Evolutionary conservation across 2,113 vertebrate genomes (phyloP).

Genomic region (Sinosuthora webbiana): DNA sequence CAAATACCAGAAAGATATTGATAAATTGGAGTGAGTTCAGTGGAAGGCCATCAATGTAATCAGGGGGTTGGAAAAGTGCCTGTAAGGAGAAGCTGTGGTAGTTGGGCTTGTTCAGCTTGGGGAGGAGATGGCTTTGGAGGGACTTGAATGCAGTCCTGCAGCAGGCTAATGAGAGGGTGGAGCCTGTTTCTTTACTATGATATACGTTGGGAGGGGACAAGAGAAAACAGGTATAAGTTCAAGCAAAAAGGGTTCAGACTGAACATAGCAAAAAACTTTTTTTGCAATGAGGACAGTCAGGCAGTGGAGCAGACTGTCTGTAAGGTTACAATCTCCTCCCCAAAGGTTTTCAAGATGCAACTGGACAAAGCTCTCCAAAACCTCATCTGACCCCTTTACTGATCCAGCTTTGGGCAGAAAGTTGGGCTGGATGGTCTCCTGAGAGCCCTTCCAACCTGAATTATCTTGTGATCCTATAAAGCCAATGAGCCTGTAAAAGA

Average conservation of each 20-base stretch:
- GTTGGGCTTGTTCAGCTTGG: not conserved
- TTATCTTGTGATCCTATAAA: not conserved
- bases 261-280: not conserved
- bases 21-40: not conserved
- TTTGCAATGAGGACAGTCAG: not conserved
- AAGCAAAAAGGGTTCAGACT: not conserved
- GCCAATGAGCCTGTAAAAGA: not conserved
- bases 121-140: not conserved
- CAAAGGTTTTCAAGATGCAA: not conserved
- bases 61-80: not conserved
- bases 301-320: not conserved
- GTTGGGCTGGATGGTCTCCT: not conserved
- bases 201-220: not conserved
- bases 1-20: not conserved
- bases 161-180: not conserved
- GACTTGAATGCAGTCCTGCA: not conserved
- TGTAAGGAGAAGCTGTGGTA: not conserved
- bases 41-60: not conserved
- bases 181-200: not conserved
- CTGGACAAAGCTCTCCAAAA: not conserved
- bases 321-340: not conserved
- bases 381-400: not conserved
- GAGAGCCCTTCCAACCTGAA: not conserved
- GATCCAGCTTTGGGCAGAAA: not conserved
- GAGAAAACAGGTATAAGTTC: not conserved